Base-by-base conservation (phyloP, 2,888 invertebrate species). In the Beris chalybata region DNA sequence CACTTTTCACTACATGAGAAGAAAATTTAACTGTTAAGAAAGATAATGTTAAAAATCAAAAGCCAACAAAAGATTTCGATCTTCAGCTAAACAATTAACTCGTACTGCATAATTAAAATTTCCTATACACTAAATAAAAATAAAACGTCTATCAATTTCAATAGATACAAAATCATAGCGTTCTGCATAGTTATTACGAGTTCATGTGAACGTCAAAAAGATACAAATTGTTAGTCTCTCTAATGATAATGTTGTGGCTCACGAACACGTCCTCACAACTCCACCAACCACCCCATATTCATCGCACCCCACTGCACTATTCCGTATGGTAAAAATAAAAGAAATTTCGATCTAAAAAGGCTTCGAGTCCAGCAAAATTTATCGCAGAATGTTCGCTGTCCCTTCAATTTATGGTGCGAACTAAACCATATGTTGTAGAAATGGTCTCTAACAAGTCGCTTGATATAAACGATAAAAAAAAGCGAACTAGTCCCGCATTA, bases 171-270 rank as follows among this genome's bases (percentile, higher is more conserved):
- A 50, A 50, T 61, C 50, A 59, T 15, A 59, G 47, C 59, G 32
- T 59, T 61, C 12, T 15, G 22, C 13, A 31, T 9, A 11, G 43
- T 50, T 50, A 52, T 52, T 61, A 61, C 50, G 61, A 50, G 50
- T 61, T 61, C 61, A 61, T 59, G 61, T 50, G 50, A 61, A 61
- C 61, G 61, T 61, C 61, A 61, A 52, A 59, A 61, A 50, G 61
- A 50, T 61, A 61, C 50, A 61, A 61, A 61, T 61, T 61, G 61
- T 61, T 61, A 43, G 52, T 38, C 29, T 61, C 52, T 61, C 38
- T 61, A 52, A 61, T 61, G 61, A 61, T 38, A 50, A 61, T 61
- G 61, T 38, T 61, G 61, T 50, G 50, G 61, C 50, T 50, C 61
- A 50, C 61, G 31, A 50, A 61, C 61, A 61, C 61, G 38, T 38